Evolutionary conservation across 2,888 invertebrate genomes (phyloP).

Genomic region (Dastarcus helophoroides): DNA sequence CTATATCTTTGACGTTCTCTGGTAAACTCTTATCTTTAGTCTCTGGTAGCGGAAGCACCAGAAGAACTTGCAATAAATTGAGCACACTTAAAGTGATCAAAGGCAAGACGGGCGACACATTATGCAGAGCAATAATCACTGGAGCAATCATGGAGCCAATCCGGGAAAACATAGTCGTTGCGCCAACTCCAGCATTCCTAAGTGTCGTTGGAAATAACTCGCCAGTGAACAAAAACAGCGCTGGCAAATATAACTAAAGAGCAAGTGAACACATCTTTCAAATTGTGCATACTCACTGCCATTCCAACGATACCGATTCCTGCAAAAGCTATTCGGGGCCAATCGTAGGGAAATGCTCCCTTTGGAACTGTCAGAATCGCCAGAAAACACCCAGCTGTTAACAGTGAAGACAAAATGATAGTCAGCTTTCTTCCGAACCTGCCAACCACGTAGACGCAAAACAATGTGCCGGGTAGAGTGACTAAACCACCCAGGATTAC

Average conservation of each 20-base stretch:
- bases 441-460: conserved; percentile 41
- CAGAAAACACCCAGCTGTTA: conserved; percentile 42
- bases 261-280: neutral
- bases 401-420: conserved; percentile 38
- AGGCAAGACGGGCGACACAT: conserved; percentile 24
- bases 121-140: conserved; percentile 26
- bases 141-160: conserved; percentile 60
- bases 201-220: conserved; percentile 70
- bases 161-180: conserved; percentile 62
- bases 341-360: conserved; percentile 37
- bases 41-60: conserved; percentile 32
- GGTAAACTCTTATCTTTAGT: conserved; percentile 36
- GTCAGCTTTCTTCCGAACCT: conserved; percentile 42
- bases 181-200: conserved; percentile 64
- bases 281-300: conserved; percentile 40
- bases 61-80: conserved; percentile 25
- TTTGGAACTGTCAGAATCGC: conserved; percentile 41
- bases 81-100: conserved; percentile 26
- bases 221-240: conserved; percentile 62
- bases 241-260: conserved; percentile 43
- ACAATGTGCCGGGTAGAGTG: conserved; percentile 42
- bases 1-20: conserved; percentile 43
- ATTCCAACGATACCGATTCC: conserved; percentile 53
- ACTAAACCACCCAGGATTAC: conserved; percentile 44
- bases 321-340: conserved; percentile 47